Percentiles rank a stretch among this genome's conserved stretches.
These are phyloP conservation scores for Agonum fuliginosum DNA, from an alignment of 2,888 invertebrate genomes.

Conservation along the genomic window DNA sequence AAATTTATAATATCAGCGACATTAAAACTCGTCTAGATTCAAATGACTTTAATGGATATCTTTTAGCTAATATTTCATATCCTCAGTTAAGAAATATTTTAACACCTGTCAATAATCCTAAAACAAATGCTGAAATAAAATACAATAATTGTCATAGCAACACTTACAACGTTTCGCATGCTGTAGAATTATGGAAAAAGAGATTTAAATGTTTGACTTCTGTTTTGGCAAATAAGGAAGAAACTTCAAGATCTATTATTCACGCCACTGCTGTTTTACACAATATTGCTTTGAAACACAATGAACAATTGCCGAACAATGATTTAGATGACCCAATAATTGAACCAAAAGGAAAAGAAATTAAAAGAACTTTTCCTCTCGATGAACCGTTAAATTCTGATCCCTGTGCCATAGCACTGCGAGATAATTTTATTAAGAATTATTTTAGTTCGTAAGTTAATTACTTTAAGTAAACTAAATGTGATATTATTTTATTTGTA, in stretches of 20 bases:
- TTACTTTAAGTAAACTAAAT: conserved; percentile 13
- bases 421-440: conserved; percentile 63
- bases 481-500: background rate
- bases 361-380: conserved; percentile 53
- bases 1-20: conserved; percentile 63
- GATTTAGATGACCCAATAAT: conserved; percentile 60
- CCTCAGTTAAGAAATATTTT: conserved; percentile 61
- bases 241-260: conserved; percentile 64
- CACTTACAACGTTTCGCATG: conserved; percentile 61
- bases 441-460: conserved; percentile 60
- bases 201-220: conserved; percentile 64
- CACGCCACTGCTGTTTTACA: conserved; percentile 63
- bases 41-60: conserved; percentile 62
- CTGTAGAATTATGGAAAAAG: conserved; percentile 62
- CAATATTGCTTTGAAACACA: conserved; percentile 63
- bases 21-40: conserved; percentile 60
- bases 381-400: conserved; percentile 48
- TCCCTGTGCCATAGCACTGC: conserved; percentile 46
- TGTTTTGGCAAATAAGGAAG: conserved; percentile 63
- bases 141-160: conserved; percentile 63
- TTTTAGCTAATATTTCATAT: conserved; percentile 62
- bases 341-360: conserved; percentile 62
- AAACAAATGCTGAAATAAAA: conserved; percentile 61
- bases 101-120: conserved; percentile 61
- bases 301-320: conserved; percentile 60